Evolutionary conservation across 1,140 invertebrate genomes (phyloP).

Genomic region (Trichonephila inaurata): DNA sequence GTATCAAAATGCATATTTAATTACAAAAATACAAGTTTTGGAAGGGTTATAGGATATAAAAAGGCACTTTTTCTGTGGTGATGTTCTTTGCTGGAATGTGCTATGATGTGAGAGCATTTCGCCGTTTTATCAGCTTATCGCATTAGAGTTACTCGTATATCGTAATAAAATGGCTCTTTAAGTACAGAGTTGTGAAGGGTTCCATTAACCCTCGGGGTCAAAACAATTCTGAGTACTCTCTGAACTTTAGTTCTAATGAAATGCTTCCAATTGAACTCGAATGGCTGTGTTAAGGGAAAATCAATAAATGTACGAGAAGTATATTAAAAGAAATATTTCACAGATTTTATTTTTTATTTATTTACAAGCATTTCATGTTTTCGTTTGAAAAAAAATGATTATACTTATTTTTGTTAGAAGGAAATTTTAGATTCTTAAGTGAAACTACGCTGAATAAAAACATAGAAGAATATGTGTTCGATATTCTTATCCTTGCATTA

Average conservation of each 20-base stretch:
- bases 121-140: not conserved
- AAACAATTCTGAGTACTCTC: conserved; percentile 1
- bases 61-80: not conserved
- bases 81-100: not conserved
- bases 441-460: too few species aligned
- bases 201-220: not conserved
- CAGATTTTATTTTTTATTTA: too few species aligned
- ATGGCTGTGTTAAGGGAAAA: not conserved
- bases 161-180: not conserved
- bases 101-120: not conserved
- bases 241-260: not conserved
- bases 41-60: too few species aligned
- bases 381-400: too few species aligned
- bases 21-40: too few species aligned
- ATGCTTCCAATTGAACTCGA: not conserved
- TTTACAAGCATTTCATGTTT: too few species aligned
- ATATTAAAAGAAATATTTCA: too few species aligned
- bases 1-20: too few species aligned
- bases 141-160: not conserved
- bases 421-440: too few species aligned
- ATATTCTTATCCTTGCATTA: too few species aligned
- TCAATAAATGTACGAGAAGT: not conserved
- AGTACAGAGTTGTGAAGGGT: not conserved
- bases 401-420: too few species aligned
- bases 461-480: too few species aligned